These are phyloP conservation scores for Drosophila mulleri DNA, from an alignment of 2,888 invertebrate species.

Conservation along the genomic window DNA sequence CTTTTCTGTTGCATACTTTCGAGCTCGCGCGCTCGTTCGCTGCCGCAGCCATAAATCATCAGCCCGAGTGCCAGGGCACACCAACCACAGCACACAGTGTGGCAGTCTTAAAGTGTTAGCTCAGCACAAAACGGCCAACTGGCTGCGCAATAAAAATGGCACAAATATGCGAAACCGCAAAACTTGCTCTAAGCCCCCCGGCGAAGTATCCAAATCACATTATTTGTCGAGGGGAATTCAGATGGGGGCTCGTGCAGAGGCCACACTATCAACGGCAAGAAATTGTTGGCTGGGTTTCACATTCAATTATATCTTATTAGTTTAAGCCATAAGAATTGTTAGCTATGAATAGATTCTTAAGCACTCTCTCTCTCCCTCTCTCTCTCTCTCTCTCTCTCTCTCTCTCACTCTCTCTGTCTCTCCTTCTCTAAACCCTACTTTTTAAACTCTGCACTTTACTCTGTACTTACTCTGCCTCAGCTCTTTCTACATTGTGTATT, in stretches of 20 bases:
- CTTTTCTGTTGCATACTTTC: slow-evolving; percentile 70
- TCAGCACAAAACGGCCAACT: slow-evolving; percentile 56
- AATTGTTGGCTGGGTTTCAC: neutral
- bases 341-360: neutral
- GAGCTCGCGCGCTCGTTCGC: slow-evolving; percentile 58
- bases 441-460: too few species aligned
- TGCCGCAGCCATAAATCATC: slow-evolving; percentile 69
- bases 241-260: neutral
- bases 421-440: too few species aligned
- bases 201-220: slow-evolving; percentile 37
- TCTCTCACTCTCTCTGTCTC: too few species aligned
- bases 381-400: too few species aligned
- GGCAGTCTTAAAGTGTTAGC: slow-evolving; percentile 67
- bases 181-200: slow-evolving; percentile 8
- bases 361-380: too few species aligned
- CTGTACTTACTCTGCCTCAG: too few species aligned
- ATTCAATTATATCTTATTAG: neutral
- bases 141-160: slow-evolving; percentile 46
- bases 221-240: slow-evolving; percentile 15
- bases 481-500: too few species aligned
- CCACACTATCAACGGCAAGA: neutral
- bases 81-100: slow-evolving; percentile 44
- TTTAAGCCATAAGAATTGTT: too few species aligned
- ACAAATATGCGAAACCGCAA: slow-evolving; percentile 37
- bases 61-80: slow-evolving; percentile 50